Conservation (phyloP, 2,113 vertebrate genomes). For the Felis chaus region DNA sequence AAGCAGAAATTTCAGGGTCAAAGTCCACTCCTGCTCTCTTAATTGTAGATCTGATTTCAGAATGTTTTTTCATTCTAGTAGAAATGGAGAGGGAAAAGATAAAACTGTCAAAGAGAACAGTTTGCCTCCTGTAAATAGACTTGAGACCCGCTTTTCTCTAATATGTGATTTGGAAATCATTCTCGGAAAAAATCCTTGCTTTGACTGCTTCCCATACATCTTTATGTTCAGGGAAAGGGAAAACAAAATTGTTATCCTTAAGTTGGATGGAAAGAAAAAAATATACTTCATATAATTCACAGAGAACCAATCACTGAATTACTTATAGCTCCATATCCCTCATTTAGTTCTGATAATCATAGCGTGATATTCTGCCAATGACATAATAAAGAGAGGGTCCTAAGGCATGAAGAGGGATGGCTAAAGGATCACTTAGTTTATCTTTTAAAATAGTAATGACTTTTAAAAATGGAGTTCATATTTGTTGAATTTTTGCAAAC, state of each 20-base stretch:
- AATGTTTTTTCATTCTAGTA: not conserved
- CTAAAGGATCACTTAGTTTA: not conserved
- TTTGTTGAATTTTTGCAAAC: not conserved
- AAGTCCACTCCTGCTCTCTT: not conserved
- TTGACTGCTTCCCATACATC: not conserved
- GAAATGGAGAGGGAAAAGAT: not conserved
- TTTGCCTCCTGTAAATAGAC: not conserved
- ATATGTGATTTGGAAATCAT: not conserved
- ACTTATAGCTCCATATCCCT: not conserved
- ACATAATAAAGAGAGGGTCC: not conserved
- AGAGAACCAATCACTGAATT: not conserved
- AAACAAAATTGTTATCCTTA: not conserved
- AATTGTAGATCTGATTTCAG: not conserved
- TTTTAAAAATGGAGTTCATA: not conserved
- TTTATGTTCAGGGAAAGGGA: not conserved
- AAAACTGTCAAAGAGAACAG: not conserved
- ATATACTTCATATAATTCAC: not conserved
- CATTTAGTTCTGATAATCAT: not conserved
- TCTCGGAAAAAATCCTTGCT: not conserved
- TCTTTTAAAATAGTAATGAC: not conserved
- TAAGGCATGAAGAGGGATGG: not conserved
- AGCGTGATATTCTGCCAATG: not conserved
- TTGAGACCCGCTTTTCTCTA: not conserved
- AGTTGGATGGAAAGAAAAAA: slow-evolving; percentile 16
- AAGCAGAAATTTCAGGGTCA: not conserved